These are phyloP conservation scores for Psix sp. DNA, from an alignment of 1,140 invertebrate genomes.

Conservation along the genomic window DNA sequence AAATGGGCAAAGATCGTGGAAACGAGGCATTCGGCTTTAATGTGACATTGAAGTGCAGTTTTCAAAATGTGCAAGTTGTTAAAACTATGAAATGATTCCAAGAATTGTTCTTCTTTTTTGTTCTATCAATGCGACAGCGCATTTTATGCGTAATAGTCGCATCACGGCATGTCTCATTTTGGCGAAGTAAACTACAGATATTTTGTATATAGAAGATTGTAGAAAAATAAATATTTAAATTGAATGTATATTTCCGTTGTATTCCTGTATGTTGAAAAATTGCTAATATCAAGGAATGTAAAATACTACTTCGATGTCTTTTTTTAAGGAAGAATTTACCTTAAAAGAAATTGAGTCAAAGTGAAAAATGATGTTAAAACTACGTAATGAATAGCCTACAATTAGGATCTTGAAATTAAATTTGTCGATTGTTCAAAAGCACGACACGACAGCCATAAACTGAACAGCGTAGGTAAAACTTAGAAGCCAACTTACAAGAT, in stretches of 20 bases:
- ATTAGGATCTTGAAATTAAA: conserved; percentile 11
- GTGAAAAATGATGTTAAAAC: background rate
- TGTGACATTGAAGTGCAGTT: conserved; percentile 64
- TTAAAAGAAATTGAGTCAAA: too few species aligned
- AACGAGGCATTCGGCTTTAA: conserved; percentile 50
- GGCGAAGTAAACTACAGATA: conserved; percentile 40
- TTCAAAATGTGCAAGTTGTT: conserved; percentile 62
- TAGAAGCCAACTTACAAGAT: conserved; percentile 24
- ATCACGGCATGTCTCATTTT: conserved; percentile 25
- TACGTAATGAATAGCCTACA: background rate
- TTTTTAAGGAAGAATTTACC: too few species aligned
- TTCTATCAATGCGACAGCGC: conserved; percentile 54
- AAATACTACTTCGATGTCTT: too few species aligned
- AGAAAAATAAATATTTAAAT: too few species aligned
- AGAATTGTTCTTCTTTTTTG: conserved; percentile 63
- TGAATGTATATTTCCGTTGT: too few species aligned
- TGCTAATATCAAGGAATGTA: too few species aligned
- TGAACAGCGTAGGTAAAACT: conserved; percentile 15
- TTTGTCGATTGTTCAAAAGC: conserved; percentile 1
- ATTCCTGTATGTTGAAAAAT: too few species aligned
- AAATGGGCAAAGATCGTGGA: conserved; percentile 43
- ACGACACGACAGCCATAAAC: conserved; percentile 11
- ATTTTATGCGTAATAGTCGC: conserved; percentile 59
- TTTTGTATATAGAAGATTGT: conserved; percentile 21
- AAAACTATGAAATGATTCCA: conserved; percentile 64